Percentiles rank a stretch among this genome's conserved stretches.
Conservation (phyloP, 2,888 invertebrate genomes). For the Elmis aenea region DNA sequence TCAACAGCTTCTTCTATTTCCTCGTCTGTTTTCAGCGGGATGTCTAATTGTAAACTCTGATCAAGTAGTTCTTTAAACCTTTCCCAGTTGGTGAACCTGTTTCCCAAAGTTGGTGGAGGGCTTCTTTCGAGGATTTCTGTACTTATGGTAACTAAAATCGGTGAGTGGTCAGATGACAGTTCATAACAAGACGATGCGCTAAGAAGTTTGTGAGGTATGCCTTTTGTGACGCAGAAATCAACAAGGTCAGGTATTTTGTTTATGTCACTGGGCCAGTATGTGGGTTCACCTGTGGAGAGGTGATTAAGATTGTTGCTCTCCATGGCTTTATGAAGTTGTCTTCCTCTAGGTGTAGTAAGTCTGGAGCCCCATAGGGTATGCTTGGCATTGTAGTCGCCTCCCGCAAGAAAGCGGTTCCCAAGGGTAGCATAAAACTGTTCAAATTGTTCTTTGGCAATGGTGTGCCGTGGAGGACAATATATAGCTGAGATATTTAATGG, state of each 20-base stretch:
- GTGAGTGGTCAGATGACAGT: neutral
- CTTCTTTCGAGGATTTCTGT: neutral
- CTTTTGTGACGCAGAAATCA: conserved; percentile 3
- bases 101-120: conserved; percentile 9
- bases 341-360: neutral
- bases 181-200: conserved; percentile 1
- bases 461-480: no score
- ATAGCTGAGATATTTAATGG: no score
- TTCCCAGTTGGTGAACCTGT: conserved; percentile 18
- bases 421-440: neutral
- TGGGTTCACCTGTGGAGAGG: neutral
- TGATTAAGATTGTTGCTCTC: neutral
- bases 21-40: conserved; percentile 1
- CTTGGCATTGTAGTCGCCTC: neutral
- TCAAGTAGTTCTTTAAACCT: conserved; percentile 8
- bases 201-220: neutral
- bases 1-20: conserved; percentile 1
- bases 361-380: conserved; percentile 2
- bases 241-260: conserved; percentile 1
- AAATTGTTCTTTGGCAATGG: no score
- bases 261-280: conserved; percentile 1
- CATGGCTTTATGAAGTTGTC: conserved; percentile 1
- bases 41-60: neutral
- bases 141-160: neutral
- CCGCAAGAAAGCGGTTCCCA: neutral